Conservation (phyloP, 2,113 vertebrate species). For the Kobus ellipsiprymnus region DNA sequence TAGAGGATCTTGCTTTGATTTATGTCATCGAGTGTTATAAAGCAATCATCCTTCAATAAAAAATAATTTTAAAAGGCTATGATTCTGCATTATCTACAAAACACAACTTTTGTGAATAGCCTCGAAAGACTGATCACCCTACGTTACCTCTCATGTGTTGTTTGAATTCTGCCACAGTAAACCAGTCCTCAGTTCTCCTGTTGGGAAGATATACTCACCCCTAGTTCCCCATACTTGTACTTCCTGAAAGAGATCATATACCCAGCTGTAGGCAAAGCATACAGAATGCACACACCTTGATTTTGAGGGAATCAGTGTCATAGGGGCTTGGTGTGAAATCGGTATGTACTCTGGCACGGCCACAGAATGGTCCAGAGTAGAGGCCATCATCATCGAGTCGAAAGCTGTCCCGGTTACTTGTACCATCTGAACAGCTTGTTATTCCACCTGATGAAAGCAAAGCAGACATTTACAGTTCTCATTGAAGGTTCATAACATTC, state of each 20-base stretch:
- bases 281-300: constrained; percentile 84
- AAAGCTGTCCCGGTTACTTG: constrained; percentile 90
- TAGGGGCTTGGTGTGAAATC: constrained; percentile 95
- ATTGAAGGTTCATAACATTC: not conserved
- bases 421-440: constrained; percentile 90
- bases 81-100: not conserved
- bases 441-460: constrained; percentile 85
- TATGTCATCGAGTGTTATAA: not conserved
- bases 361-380: constrained; percentile 86
- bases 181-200: not conserved
- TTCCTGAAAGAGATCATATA: not conserved
- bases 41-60: not conserved
- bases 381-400: constrained; percentile 85
- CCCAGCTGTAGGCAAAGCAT: not conserved
- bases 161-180: not conserved
- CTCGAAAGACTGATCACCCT: not conserved
- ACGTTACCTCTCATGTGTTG: not conserved
- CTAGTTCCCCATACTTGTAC: not conserved
- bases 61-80: not conserved
- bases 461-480: not conserved
- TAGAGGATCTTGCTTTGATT: not conserved
- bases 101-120: not conserved
- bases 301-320: constrained; percentile 93
- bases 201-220: not conserved
- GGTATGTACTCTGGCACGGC: constrained; percentile 91